Base-by-base conservation (phyloP, 2,888 invertebrate genomes). In the Metalampra italica region DNA sequence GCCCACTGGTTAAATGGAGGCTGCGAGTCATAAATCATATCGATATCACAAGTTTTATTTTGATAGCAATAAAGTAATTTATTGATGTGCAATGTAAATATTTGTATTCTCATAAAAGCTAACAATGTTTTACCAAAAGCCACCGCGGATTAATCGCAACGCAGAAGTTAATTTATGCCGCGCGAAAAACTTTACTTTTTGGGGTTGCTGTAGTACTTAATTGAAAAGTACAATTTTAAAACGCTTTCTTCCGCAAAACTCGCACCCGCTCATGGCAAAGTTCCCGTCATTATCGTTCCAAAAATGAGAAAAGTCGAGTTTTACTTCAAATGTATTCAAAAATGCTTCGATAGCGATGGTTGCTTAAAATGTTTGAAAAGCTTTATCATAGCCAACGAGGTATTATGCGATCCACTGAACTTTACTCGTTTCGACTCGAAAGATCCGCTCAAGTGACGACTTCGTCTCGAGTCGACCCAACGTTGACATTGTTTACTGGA, bases 211-310 rank as follows among this genome's bases (percentile, higher is more conserved):
- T 67, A 68, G 75, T 77, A n/a, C n/a, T n/a, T n/a, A 75, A 75
- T 78, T 77, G 76, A 77, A 77, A 71, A 78, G 75, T 77, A 75
- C 71, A 70, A 72, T 74, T 71, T 72, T 67, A 62, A 67, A 75
- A 68, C 65, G 64, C 66, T 66, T 62, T 54, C 60, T 58, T 61
- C 53, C 38, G 57, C n/a, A 5, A 55, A 62, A 63, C 47, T 63
- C 62, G 59, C 62, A 53, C 55, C 64, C 40, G 32, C 38, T 45
- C 66, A 60, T 65, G 67, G 57, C 62, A 55, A 72, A 75, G 67
- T 75, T 76, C 60, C 63, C 64, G 60, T 71, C 68, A 66, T 77
- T 74, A 74, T 67, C 70, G 69, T 72, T 71, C 72, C 66, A 73
- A 78, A 75, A 78, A 78, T 67, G 65, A 60, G 63, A 64, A 74